A percentile compares a stretch with the other conserved stretches of the same genome.
These are phyloP conservation scores for Cremastinae sp. DNA, from an alignment of 2,888 invertebrate species.

Conservation along the genomic window DNA sequence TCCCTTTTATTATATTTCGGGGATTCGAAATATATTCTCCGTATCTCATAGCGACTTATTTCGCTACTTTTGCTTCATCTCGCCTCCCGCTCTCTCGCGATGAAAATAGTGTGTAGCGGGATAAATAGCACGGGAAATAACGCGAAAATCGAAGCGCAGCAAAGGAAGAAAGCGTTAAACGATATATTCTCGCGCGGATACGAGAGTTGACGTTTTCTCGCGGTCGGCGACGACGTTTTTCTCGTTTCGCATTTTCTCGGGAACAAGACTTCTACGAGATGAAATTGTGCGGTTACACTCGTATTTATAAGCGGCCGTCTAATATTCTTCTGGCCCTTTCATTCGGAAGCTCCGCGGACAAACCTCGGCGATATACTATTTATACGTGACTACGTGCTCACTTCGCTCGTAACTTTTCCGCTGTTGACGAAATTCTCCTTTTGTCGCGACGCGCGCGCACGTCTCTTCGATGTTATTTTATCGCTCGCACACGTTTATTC, in stretches of 20 bases:
- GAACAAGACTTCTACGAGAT: constrained; percentile 17
- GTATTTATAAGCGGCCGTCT: constrained; percentile 9
- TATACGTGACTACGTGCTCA: constrained; percentile 57
- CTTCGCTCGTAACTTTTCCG: not conserved
- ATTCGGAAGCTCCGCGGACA: constrained; percentile 23
- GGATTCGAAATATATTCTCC: constrained; percentile 39
- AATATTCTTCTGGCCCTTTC: constrained; percentile 8
- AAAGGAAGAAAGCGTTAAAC: not conserved
- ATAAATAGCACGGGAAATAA: not conserved
- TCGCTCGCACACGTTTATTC: constrained; percentile 37
- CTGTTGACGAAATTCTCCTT: too few relatives aligned
- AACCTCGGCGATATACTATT: constrained; percentile 41
- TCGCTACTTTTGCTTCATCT: not conserved
- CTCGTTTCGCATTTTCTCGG: constrained; percentile 1
- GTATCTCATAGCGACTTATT: constrained; percentile 27
- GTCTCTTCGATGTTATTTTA: constrained; percentile 47
- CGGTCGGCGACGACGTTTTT: constrained; percentile 11
- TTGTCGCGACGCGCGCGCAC: constrained; percentile 29
- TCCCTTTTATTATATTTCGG: constrained; percentile 49
- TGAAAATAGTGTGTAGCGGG: constrained; percentile 37
- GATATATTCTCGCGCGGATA: too few relatives aligned
- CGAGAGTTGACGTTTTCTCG: constrained; percentile 11
- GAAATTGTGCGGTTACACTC: constrained; percentile 20
- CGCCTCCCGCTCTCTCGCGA: constrained; percentile 28
- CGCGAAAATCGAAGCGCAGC: constrained; percentile 5